Conservation (phyloP, 2,888 invertebrate species). For the Agrotis clavis region DNA sequence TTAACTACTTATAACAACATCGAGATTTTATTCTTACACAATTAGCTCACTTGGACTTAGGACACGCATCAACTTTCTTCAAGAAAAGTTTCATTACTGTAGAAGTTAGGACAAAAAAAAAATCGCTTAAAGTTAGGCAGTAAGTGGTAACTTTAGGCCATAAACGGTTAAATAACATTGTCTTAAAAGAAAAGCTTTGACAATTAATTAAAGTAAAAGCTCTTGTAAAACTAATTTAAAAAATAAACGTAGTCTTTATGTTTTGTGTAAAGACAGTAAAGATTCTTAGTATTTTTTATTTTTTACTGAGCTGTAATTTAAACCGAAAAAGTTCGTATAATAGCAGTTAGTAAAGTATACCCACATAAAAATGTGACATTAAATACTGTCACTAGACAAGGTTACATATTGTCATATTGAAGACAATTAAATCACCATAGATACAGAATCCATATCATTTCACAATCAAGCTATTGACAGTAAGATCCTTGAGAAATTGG, state of each 20-base stretch:
- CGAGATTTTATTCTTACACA: not conserved
- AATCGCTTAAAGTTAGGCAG: slow-evolving; percentile 26
- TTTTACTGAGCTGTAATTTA: not conserved
- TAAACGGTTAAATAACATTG: slow-evolving; percentile 40
- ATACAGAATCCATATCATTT: no score
- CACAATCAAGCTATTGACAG: no score
- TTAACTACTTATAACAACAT: no score
- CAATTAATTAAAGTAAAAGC: slow-evolving; percentile 36
- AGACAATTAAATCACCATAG: not conserved
- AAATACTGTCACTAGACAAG: no score
- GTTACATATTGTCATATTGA: not conserved
- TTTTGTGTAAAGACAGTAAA: slow-evolving; percentile 8
- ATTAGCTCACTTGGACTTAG: not conserved
- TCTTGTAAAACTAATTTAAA: slow-evolving; percentile 27
- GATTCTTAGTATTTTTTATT: not conserved
- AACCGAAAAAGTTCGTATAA: not conserved
- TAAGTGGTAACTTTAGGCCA: slow-evolving; percentile 37
- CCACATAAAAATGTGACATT: no score
- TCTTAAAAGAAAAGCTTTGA: slow-evolving; percentile 9
- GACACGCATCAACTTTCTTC: slow-evolving; percentile 28
- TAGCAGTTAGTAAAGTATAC: no score
- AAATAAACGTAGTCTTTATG: not conserved
- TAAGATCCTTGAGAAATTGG: no score
- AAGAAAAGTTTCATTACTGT: slow-evolving; percentile 46
- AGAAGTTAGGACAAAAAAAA: slow-evolving; percentile 47